Base-by-base conservation (phyloP, 1,140 invertebrate species). In the Cherax quadricarinatus region DNA sequence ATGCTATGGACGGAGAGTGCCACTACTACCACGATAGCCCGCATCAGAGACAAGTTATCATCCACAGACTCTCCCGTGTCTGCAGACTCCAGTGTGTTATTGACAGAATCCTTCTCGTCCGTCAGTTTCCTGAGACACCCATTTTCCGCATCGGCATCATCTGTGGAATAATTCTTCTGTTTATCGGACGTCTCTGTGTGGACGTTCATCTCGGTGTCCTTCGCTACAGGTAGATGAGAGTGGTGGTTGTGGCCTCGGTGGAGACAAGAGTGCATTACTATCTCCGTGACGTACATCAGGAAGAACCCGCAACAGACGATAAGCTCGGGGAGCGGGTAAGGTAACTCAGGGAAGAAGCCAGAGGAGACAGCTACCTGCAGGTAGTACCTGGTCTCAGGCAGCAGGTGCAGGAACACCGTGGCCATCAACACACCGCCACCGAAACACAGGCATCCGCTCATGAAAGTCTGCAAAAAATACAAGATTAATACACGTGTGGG, bases 391-490 rank as follows among this genome's bases (percentile, higher is more conserved):
- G 98, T 97, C 95, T 99, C 98, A 1, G 98, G 98, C 60, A 99
- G 95, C 86, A 99, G 95, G 95, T 99, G 98, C 81, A 98, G 95
- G 94, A 99, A 98, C 0, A 97, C 98, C 1, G 98, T 99, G 78
- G 97, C 97, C 89, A 99, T 96, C 18, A 99, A 96, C 3, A 99
- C 98, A 1, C 98, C 98, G 4, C 98, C 98, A 3, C 98, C 98
- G 94, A 99, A 98, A 93, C 97, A 97, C 51, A 98, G 95, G 10
- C 98, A 95, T 21, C 97, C 94, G 93, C 95, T 95, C 18, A 96
- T 88, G 48, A 95, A 78, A 24, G 49, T 86, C 82, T 88, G 89
- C 1, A 9, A 53, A 78, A 53, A 87, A 12, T 41, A 41, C 30
- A 41, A 41, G 30, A 41, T 41, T 41, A 41, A 41, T 1, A 41